Evolutionary conservation across 2,113 vertebrate species (phyloP).

Genomic region (Podocnemis expansa): DNA sequence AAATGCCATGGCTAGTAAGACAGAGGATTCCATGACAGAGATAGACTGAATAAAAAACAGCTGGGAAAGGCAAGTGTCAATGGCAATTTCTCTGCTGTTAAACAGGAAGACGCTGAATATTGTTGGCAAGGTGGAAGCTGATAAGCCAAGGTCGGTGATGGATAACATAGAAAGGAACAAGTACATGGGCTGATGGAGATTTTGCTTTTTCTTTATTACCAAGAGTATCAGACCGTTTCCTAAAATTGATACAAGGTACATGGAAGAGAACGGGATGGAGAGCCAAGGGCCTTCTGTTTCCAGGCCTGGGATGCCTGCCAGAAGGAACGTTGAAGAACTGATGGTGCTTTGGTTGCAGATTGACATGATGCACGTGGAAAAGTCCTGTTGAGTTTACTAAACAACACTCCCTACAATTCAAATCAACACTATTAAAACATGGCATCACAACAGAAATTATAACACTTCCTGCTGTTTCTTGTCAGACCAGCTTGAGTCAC

Average conservation of each 20-base stretch:
- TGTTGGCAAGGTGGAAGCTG: neutral
- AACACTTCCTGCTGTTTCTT: neutral
- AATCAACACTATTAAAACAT: neutral
- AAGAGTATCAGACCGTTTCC: constrained; percentile 44
- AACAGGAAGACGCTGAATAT: too few species aligned
- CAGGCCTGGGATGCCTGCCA: constrained; percentile 30
- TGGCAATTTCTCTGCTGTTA: too few species aligned
- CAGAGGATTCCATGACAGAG: too few species aligned
- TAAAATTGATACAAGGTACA: neutral
- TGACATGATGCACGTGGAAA: neutral
- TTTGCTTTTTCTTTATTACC: neutral
- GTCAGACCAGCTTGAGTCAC: too few species aligned
- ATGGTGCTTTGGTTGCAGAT: neutral
- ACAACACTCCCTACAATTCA: neutral
- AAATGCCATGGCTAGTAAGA: too few species aligned
- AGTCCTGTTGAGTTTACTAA: neutral
- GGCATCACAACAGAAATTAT: neutral
- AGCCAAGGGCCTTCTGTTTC: neutral
- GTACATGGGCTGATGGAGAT: constrained; percentile 34
- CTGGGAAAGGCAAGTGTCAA: neutral
- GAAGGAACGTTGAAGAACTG: neutral
- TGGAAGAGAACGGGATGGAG: constrained; percentile 38
- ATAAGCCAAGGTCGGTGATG: neutral
- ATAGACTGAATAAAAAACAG: too few species aligned
- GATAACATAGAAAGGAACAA: constrained; percentile 52